Percentiles rank a stretch among this genome's conserved stretches.
Evolutionary conservation across 2,888 invertebrate genomes (phyloP).

Genomic region (Lochmaea capreae): DNA sequence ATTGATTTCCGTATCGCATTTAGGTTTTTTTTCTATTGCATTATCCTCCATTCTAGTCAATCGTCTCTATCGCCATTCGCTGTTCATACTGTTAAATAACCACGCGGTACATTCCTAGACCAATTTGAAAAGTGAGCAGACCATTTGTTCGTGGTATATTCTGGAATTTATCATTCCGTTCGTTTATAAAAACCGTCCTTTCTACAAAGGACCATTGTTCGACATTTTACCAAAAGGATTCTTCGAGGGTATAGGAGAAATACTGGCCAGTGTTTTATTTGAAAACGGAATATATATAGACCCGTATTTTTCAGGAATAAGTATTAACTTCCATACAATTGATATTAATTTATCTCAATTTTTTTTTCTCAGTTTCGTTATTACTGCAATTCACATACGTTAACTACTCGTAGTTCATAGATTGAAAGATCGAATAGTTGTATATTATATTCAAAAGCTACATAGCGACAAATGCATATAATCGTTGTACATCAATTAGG

Average conservation of each 20-base stretch:
- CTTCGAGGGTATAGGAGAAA: not conserved
- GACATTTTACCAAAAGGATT: conserved; percentile 9
- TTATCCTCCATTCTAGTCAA: not conserved
- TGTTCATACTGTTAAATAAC: conserved; percentile 4
- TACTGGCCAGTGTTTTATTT: not conserved
- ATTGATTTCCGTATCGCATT: not conserved
- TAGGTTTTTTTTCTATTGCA: not conserved
- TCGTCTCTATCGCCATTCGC: not conserved
- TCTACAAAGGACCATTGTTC: conserved; percentile 31
- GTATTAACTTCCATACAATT: not conserved
- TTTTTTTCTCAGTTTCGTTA: too few relatives aligned
- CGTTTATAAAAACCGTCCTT: conserved; percentile 22
- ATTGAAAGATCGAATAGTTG: too few relatives aligned
- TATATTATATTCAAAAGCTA: too few relatives aligned
- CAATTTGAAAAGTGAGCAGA: conserved; percentile 28
- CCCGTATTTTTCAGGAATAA: not conserved
- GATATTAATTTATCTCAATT: too few relatives aligned
- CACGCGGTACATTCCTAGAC: conserved; percentile 24
- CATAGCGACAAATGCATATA: too few relatives aligned
- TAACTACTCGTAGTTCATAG: too few relatives aligned
- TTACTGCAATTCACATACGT: too few relatives aligned
- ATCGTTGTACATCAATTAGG: too few relatives aligned
- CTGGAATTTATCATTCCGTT: conserved; percentile 27
- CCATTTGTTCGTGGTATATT: conserved; percentile 27
- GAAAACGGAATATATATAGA: not conserved